These are phyloP conservation scores for Clepsis dumicolana DNA, from an alignment of 2,888 invertebrate genomes.

Conservation along the genomic window DNA sequence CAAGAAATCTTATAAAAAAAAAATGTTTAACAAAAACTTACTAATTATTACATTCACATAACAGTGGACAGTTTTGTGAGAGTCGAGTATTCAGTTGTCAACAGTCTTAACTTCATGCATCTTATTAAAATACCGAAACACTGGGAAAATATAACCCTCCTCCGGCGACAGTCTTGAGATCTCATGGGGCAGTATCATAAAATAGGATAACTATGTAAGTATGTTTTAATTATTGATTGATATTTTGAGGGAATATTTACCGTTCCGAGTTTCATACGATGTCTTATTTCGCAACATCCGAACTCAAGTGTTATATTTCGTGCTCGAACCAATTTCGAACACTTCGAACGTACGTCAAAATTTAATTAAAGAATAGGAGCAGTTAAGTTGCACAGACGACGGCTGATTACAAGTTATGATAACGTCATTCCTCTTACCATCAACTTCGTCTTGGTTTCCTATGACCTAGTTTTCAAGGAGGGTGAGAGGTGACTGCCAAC, in stretches of 20 bases:
- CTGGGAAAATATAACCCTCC: too few species aligned
- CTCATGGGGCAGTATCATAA: too few species aligned
- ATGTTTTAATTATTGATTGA: neutral
- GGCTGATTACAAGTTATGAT: constrained; percentile 39
- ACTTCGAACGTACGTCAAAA: constrained; percentile 27
- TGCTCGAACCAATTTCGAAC: constrained; percentile 22
- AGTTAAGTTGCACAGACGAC: constrained; percentile 27
- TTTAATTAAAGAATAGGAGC: constrained; percentile 36
- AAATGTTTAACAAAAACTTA: too few species aligned
- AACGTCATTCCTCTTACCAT: constrained; percentile 36
- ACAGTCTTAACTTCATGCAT: too few species aligned
- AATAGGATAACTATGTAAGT: too few species aligned
- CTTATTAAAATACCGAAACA: too few species aligned
- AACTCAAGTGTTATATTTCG: constrained; percentile 26
- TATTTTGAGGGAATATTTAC: neutral
- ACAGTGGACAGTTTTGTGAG: too few species aligned
- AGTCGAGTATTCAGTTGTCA: too few species aligned
- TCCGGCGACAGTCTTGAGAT: too few species aligned
- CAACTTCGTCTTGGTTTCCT: constrained; percentile 40
- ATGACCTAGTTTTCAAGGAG: constrained; percentile 36
- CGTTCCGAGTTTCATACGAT: neutral
- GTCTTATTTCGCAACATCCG: neutral
- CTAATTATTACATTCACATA: too few species aligned
- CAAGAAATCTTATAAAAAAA: too few species aligned
- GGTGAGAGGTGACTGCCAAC: constrained; percentile 22